Evolutionary conservation across 2,113 vertebrate species (phyloP), one percentile per base, ranked within the genome.

Genomic region (Calyptommatus sinebrachiatus): DNA sequence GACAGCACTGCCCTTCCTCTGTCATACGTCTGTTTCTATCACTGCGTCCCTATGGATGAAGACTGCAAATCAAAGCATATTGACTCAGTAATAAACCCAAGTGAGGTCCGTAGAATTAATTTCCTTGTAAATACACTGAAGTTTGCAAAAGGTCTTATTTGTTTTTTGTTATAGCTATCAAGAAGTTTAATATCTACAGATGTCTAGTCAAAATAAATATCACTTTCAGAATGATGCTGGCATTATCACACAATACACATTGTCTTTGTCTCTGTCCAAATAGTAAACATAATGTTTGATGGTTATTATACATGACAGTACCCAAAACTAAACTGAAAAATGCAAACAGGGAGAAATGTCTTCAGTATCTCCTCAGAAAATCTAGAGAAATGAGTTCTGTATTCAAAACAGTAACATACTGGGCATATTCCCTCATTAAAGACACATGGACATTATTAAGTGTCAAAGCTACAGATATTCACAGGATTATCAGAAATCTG

Each of bases 141-240:
- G n/a, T n/a, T 10, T 18, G 21, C 31, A 78, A 28, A 81, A 83
- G 87, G 85, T 85, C 93, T 75, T 76, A 88, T 29, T 77, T 91
- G 90, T 88, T 89, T n/a, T 86, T 88, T 88, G 69, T 48, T 41
- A 90, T 88, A 86, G 76, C 83, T 87, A 63, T 8, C 53, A 77
- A 79, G 60, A 88, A 67, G 65, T 80, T 85, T 73, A 67, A 76
- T 88, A 88, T 79, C 87, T 85, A 83, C 3, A 0, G 75, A 76
- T 76, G 82, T 57, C 12, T 65, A 80, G 86, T 82, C 76, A 66
- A 76, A 73, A 85, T 75, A 86, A 7, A 50, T 31, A 29, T 12
- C n/a, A 66, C 28, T 66, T 66, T 29, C 14, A 7, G n/a, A 14
- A 66, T n/a, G 53, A 57, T 57, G 53, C 14, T 57, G 53, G 4